A percentile compares a stretch with the other conserved stretches of the same genome.
phyloP scores from a whole-genome alignment of 2,888 invertebrate genomes.

The Pachliopta kotzebuea region DNA sequence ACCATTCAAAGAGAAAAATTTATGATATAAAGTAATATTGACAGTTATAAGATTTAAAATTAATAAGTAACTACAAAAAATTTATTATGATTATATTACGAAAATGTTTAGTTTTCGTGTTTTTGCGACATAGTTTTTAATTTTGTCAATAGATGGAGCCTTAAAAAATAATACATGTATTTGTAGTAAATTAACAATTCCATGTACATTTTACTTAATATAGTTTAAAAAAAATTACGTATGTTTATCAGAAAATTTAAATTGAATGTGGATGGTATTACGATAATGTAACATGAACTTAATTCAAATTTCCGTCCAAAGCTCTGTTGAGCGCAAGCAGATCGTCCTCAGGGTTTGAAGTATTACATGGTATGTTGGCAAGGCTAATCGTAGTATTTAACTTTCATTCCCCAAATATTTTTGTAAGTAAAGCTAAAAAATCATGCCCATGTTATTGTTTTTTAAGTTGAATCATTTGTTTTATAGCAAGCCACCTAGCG shows the following conservation, averaged over 20 bases:
- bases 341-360: slow-evolving; percentile 68
- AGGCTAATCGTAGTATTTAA: slow-evolving; percentile 51
- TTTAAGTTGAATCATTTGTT: too few species aligned
- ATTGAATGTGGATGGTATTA: slow-evolving; percentile 46
- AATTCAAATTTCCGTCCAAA: slow-evolving; percentile 46
- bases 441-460: too few species aligned
- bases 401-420: slow-evolving; percentile 20
- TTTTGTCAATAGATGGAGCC: neutral
- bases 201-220: neutral
- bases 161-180: neutral
- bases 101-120: too few species aligned
- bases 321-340: slow-evolving; percentile 61
- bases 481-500: slow-evolving; percentile 59
- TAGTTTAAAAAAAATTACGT: too few species aligned
- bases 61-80: too few species aligned
- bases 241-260: too few species aligned
- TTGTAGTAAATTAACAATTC: neutral
- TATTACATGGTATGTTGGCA: slow-evolving; percentile 66
- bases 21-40: too few species aligned
- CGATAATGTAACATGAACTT: slow-evolving; percentile 28
- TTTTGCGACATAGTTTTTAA: too few species aligned
- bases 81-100: too few species aligned
- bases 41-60: too few species aligned
- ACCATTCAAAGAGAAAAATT: slow-evolving; percentile 10
- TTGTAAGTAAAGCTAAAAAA: too few species aligned